phyloP scores from a whole-genome alignment of 2,797 vertebrate species.

The Sebastes iracundus region DNA sequence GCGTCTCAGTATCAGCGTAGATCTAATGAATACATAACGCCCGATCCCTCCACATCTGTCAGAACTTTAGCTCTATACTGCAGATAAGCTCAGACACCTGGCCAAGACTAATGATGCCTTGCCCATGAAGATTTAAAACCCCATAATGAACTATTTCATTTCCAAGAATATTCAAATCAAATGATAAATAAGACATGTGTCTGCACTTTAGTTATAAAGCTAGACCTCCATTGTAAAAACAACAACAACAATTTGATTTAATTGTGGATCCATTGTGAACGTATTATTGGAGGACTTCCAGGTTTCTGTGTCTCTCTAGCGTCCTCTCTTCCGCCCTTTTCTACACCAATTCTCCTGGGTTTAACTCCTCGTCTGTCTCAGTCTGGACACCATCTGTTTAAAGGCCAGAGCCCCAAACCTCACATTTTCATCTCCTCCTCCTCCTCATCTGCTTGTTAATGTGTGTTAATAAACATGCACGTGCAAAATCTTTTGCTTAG shows the following conservation, averaged over 20 bases:
- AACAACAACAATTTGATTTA: background rate
- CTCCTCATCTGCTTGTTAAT: constrained; percentile 30
- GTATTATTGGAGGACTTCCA: background rate
- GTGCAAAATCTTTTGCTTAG: background rate
- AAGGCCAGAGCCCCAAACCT: constrained; percentile 41
- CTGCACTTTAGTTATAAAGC: background rate
- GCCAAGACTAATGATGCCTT: background rate
- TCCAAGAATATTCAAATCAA: background rate
- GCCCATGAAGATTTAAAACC: background rate
- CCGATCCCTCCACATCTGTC: background rate
- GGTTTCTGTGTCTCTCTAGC: background rate
- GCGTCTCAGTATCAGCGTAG: background rate
- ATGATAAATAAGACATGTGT: background rate
- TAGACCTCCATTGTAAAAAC: background rate
- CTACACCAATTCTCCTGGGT: constrained; percentile 23
- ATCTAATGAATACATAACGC: background rate
- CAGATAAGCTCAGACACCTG: background rate
- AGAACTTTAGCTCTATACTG: background rate
- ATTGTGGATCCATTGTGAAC: background rate
- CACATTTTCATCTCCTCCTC: constrained; percentile 36
- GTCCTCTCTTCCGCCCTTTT: background rate
- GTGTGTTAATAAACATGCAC: background rate
- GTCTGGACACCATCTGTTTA: constrained; percentile 70
- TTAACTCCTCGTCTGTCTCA: constrained; percentile 36
- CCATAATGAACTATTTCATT: background rate